Percentiles rank a stretch among this genome's conserved stretches.
Conservation (phyloP, 2,113 vertebrate genomes). For the Martes martes region DNA sequence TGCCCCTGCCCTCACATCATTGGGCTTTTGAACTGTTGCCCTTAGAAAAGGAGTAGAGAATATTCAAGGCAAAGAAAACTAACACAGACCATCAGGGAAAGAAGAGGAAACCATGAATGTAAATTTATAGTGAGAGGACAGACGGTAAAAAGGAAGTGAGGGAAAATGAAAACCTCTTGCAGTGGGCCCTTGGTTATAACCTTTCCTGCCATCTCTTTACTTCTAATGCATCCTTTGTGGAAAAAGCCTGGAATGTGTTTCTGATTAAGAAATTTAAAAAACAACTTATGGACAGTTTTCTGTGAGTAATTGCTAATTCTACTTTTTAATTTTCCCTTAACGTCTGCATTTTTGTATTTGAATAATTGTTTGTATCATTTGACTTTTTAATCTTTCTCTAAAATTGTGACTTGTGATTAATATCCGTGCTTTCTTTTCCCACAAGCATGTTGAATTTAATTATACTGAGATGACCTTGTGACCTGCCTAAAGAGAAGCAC, state of each 20-base stretch:
- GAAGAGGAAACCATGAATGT: neutral
- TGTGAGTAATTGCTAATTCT: slow-evolving; percentile 16
- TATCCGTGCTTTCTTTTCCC: slow-evolving; percentile 21
- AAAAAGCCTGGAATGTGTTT: neutral
- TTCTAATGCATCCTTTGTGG: neutral
- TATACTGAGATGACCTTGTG: neutral
- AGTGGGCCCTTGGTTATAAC: neutral
- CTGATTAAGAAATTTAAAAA: slow-evolving; percentile 14
- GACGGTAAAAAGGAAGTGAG: neutral
- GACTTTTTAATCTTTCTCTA: slow-evolving; percentile 44
- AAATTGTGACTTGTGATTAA: slow-evolving; percentile 49
- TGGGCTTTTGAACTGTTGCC: slow-evolving; percentile 8
- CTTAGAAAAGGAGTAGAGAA: slow-evolving; percentile 28
- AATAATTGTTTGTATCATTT: slow-evolving; percentile 41
- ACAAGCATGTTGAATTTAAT: slow-evolving; percentile 52
- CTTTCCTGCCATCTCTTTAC: neutral
- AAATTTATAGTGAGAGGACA: neutral
- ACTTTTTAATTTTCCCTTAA: slow-evolving; percentile 6
- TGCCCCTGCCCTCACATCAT: neutral
- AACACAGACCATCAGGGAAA: neutral
- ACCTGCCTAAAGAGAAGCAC: neutral
- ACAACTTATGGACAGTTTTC: neutral
- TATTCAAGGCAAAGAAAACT: slow-evolving; percentile 11
- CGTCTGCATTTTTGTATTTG: slow-evolving; percentile 24
- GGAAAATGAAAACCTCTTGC: neutral